phyloP scores from a whole-genome alignment of 1,140 invertebrate genomes.

The Kradibia gibbosae region DNA sequence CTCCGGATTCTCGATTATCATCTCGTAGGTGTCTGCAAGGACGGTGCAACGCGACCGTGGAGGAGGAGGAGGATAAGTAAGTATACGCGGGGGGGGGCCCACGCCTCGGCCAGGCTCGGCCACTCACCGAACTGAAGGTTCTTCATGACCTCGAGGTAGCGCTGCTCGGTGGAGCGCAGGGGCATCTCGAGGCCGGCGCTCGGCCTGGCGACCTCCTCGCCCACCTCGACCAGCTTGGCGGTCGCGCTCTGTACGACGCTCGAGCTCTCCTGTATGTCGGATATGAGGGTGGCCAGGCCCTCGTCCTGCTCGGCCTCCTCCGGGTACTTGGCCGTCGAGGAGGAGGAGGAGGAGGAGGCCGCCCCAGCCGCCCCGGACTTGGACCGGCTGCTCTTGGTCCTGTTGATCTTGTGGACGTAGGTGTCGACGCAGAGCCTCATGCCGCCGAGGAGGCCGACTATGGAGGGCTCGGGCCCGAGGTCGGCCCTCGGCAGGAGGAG shows the following conservation, averaged over 20 bases:
- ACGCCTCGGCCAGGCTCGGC: too few relatives aligned
- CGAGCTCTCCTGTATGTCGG: slow-evolving; percentile 88
- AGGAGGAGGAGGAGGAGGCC: too few relatives aligned
- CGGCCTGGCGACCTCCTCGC: slow-evolving; percentile 65
- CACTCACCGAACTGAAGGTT: slow-evolving; percentile 90
- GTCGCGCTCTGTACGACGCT: slow-evolving; percentile 82
- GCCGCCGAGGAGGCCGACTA: slow-evolving; percentile 82
- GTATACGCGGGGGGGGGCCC: too few relatives aligned
- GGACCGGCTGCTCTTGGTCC: slow-evolving; percentile 64
- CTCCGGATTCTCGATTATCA: slow-evolving; percentile 85
- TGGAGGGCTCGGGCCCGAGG: slow-evolving; percentile 71
- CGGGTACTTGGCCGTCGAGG: slow-evolving; percentile 67
- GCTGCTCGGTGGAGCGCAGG: slow-evolving; percentile 77
- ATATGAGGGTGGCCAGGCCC: slow-evolving; percentile 88
- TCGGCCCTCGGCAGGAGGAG: slow-evolving; percentile 77
- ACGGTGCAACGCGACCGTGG: too few relatives aligned
- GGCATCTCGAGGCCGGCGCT: slow-evolving; percentile 71
- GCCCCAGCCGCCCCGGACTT: too few relatives aligned
- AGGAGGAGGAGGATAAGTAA: too few relatives aligned
- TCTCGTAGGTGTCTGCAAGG: slow-evolving; percentile 93
- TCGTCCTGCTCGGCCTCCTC: slow-evolving; percentile 88
- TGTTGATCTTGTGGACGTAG: slow-evolving; percentile 78
- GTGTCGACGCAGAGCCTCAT: slow-evolving; percentile 94
- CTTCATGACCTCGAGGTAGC: slow-evolving; percentile 90
- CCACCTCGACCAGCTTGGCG: slow-evolving; percentile 68